Evolutionary conservation across 2,797 vertebrate genomes (phyloP), one percentile per base, ranked within the genome.

Genomic region (Eleutherodactylus coqui): DNA sequence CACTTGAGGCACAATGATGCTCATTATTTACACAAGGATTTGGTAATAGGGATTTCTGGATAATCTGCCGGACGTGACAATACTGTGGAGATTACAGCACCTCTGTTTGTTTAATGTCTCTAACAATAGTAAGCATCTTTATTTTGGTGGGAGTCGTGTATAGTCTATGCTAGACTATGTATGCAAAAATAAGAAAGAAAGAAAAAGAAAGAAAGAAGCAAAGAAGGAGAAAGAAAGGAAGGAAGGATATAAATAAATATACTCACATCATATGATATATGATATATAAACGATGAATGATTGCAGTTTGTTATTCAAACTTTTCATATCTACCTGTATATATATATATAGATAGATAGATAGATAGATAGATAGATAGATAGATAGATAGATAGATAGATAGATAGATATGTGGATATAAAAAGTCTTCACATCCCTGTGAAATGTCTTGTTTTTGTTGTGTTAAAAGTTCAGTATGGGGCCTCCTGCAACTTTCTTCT

Each of bases 1-100:
- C 41, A 64, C 38, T 49, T 67, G 19, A 67, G 21, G 17, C 62
- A 81, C 41, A 64, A 67, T 81, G 19, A 19, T 13, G 17, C 16
- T 34, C 10, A 32, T 41, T 69, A 67, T 81, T 80, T 67, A 49
- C 29, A 67, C 60, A 69, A 80, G 34, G 60, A 36, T n/a, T 27
- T 81, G 79, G 64, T 62, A 55, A 75, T 27, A 5, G 72, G 32
- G 75, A 85, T 70, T 79, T 78, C 45, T 29, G 43, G 45, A 69
- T 79, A 49, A 85, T 78, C 45, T 55, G 75, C 29, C n/a, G 29
- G 29, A 38, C 58, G 55, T 70, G 55, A 38, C 32, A 53, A 24
- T 55, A 32, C 53, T 53, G 21, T 24, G 77, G 32, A 53, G 75
- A 78, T 78, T 85, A 34, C n/a, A 43, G 36, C 17, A 51, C 60